Conservation (phyloP, 2,888 invertebrate species). For the Vannuccia rotundouncinata region DNA sequence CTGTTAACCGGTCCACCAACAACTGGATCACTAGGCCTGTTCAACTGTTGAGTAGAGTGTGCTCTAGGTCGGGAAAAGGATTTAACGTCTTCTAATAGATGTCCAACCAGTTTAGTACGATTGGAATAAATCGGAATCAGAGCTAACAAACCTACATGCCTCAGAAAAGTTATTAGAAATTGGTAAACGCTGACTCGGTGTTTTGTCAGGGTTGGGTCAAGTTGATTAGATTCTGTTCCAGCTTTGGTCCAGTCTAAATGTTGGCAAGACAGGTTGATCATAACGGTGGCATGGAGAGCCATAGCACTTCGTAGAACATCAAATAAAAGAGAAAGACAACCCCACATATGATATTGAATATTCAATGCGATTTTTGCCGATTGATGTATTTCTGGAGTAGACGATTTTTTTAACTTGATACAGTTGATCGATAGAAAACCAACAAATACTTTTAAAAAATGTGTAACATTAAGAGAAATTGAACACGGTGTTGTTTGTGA, state of each 20-base stretch:
- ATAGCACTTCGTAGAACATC: background rate
- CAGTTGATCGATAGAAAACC: conserved; percentile 11
- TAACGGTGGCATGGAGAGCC: background rate
- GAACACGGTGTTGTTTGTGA: background rate
- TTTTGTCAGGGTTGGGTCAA: background rate
- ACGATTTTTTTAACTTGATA: background rate
- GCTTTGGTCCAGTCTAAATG: background rate
- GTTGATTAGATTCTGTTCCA: background rate
- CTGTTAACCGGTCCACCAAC: background rate
- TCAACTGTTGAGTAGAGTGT: background rate
- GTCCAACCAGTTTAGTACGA: background rate
- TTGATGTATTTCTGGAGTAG: background rate
- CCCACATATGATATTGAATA: background rate
- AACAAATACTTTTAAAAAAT: background rate
- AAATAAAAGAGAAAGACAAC: background rate
- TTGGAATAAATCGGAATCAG: background rate
- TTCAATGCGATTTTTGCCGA: background rate
- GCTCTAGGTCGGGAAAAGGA: background rate
- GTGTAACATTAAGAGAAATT: background rate
- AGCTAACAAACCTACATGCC: background rate
- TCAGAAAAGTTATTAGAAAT: background rate
- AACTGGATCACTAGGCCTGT: background rate
- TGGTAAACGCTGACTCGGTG: background rate
- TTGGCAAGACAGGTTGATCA: background rate
- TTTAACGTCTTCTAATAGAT: background rate